Conservation (phyloP, 2,113 vertebrate genomes). For the Aptenodytes forsteri region DNA sequence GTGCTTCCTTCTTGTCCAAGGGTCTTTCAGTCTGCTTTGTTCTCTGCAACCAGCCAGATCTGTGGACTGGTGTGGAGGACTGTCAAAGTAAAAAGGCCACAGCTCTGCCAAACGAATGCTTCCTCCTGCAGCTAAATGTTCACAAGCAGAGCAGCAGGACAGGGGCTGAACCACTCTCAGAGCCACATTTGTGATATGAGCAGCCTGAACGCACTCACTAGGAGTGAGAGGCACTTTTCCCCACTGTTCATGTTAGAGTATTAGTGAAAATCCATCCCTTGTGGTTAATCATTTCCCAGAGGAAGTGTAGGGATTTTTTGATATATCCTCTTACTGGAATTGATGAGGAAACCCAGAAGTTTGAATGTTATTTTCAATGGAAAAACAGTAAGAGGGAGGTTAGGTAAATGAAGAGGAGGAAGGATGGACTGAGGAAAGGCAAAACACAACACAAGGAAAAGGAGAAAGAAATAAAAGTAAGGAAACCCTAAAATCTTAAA, state of each 20-base stretch:
- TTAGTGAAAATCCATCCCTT: not conserved
- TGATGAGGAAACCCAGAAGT: not conserved
- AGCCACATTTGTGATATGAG: not conserved
- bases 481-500: not conserved
- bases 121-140: not conserved
- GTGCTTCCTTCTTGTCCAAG: not conserved
- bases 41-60: not conserved
- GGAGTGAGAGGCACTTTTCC: not conserved
- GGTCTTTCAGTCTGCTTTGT: not conserved
- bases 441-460: not conserved
- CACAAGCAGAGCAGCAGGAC: not conserved
- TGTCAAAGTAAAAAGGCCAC: not conserved
- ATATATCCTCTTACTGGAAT: not conserved
- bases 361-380: not conserved
- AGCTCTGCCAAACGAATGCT: not conserved
- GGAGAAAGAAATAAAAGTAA: not conserved
- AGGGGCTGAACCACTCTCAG: not conserved
- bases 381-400: not conserved
- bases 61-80: not conserved
- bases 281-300: not conserved
- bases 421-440: not conserved
- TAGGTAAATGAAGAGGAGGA: slow-evolving; percentile 26
- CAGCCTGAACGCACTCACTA: not conserved
- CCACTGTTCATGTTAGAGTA: not conserved
- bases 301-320: not conserved